phyloP scores from a whole-genome alignment of 2,797 vertebrate genomes.

The Phrynocephalus vlangalii region DNA sequence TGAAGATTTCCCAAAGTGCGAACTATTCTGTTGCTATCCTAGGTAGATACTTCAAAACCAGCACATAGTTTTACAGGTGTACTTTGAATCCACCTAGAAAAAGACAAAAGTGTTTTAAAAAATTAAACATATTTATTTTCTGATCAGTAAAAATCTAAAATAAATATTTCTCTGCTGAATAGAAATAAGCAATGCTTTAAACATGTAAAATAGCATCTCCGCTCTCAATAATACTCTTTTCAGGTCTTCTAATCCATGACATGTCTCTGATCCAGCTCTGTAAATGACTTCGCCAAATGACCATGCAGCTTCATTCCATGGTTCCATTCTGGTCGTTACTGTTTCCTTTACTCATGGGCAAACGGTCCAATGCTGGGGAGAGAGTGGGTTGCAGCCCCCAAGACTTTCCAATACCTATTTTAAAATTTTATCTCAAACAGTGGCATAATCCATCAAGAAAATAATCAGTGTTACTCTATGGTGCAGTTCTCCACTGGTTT shows the following conservation, averaged over 20 bases:
- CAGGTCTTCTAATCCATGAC: background rate
- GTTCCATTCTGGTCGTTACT: background rate
- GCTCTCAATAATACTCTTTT: background rate
- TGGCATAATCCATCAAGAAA: too few relatives aligned
- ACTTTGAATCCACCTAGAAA: background rate
- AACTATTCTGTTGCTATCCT: background rate
- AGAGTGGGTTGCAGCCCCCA: too few relatives aligned
- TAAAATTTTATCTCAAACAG: too few relatives aligned
- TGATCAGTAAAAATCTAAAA: background rate
- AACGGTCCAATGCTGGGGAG: too few relatives aligned
- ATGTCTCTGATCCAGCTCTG: too few relatives aligned
- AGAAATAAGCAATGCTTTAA: background rate
- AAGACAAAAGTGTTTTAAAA: background rate
- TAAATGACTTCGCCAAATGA: background rate
- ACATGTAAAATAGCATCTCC: background rate
- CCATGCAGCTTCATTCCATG: background rate
- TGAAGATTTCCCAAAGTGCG: background rate
- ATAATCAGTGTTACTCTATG: too few relatives aligned
- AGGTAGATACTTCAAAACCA: background rate
- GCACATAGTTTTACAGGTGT: background rate
- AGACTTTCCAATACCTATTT: too few relatives aligned
- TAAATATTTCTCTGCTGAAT: background rate
- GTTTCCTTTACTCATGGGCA: background rate
- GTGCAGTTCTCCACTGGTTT: too few relatives aligned
- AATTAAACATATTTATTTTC: background rate